Percentiles rank a stretch among this genome's conserved stretches.
These are phyloP conservation scores for Mystacides longicornis DNA, from an alignment of 2,888 invertebrate species.

Conservation along the genomic window DNA sequence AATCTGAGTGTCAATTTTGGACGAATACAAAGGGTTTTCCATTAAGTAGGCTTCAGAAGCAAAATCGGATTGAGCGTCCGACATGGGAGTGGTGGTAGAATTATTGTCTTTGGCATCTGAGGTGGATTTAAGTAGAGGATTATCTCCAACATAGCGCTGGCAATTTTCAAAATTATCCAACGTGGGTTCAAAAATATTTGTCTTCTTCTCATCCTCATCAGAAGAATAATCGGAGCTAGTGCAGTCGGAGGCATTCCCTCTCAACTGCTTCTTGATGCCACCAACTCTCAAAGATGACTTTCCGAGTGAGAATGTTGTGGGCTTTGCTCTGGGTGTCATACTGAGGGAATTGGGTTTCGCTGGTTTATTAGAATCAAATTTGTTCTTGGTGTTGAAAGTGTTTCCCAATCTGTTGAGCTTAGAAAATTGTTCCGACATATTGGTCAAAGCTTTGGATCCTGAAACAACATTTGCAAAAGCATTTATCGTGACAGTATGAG, in stretches of 20 bases:
- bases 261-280: conserved; percentile 49
- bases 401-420: conserved; percentile 69
- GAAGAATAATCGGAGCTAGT: conserved; percentile 50
- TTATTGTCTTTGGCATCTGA: conserved; percentile 40
- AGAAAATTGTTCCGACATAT: conserved; percentile 81
- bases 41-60: conserved; percentile 31
- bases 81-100: not conserved
- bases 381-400: conserved; percentile 52
- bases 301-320: conserved; percentile 49
- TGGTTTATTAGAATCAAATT: conserved; percentile 39
- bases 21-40: conserved; percentile 44
- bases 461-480: conserved; percentile 30
- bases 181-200: conserved; percentile 45
- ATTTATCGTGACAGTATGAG: too few relatives aligned
- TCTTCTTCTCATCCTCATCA: conserved; percentile 46
- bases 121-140: conserved; percentile 29
- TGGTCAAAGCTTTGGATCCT: conserved; percentile 80
- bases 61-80: conserved; percentile 33
- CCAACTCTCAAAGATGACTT: conserved; percentile 37
- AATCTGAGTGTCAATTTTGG: conserved; percentile 40
- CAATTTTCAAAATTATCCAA: conserved; percentile 46
- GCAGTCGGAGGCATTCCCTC: conserved; percentile 60
- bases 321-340: conserved; percentile 34
- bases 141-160: conserved; percentile 43
- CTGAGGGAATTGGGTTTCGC: conserved; percentile 42